phyloP scores from a whole-genome alignment of 2,888 invertebrate species.

The Vanessa cardui region DNA sequence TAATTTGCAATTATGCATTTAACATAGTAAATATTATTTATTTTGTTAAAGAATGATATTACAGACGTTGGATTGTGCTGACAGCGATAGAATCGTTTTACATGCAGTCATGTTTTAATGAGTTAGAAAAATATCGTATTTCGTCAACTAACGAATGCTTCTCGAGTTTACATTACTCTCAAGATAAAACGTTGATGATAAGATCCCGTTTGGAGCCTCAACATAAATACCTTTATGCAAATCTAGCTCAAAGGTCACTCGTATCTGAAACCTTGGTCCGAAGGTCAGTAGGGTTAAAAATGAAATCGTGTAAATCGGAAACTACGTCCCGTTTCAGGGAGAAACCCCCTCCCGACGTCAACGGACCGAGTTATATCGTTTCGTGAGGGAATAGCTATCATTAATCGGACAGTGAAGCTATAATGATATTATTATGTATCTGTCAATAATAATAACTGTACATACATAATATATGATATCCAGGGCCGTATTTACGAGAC shows the following conservation, averaged over 20 bases:
- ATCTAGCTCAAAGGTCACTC: background rate
- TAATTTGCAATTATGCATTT: no score
- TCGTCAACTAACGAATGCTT: background rate
- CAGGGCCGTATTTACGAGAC: no score
- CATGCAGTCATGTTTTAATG: no score
- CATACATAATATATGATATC: no score
- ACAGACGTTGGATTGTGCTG: no score
- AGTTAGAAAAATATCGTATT: no score
- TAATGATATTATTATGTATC: no score
- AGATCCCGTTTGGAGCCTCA: background rate
- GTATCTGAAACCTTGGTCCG: conserved; percentile 8
- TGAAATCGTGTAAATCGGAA: conserved; percentile 8
- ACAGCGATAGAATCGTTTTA: no score
- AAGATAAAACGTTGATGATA: background rate
- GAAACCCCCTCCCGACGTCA: background rate
- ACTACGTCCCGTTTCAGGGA: background rate
- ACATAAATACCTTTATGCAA: conserved; percentile 6
- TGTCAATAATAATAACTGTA: no score
- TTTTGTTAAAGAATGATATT: no score
- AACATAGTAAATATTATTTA: no score
- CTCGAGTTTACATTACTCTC: background rate
- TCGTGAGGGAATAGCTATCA: background rate
- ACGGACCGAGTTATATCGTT: background rate
- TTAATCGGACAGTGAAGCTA: conserved; percentile 2
- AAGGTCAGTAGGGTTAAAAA: conserved; percentile 19